phyloP scores from a whole-genome alignment of 30 jellyfish, hydroid and myxozoan genomes.

The Hydractinia echinata region DNA sequence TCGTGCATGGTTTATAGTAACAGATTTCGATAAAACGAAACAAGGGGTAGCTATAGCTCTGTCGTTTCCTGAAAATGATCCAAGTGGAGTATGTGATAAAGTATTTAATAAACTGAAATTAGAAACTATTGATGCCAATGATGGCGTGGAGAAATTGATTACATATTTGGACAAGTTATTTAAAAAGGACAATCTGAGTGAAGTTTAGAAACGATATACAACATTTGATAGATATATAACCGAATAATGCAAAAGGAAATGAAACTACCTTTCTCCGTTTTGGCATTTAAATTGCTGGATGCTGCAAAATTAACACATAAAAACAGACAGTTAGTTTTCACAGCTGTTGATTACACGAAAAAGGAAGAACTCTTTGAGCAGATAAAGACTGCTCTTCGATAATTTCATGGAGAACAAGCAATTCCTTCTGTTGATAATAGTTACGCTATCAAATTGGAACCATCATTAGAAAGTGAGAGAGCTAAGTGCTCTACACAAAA shows the following conservation, averaged over 20 bases:
- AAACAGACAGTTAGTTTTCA: background rate
- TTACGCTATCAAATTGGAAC: no score
- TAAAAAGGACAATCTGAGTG: background rate
- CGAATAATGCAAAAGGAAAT: no score
- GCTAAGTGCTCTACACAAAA: no score
- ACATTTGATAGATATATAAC: background rate
- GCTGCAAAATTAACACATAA: background rate
- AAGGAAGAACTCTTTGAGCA: background rate
- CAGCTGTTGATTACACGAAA: background rate
- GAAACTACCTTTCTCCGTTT: constrained; percentile 10
- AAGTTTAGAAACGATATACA: background rate
- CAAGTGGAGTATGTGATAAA: constrained; percentile 3
- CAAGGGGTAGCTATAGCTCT: background rate
- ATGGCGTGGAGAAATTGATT: background rate
- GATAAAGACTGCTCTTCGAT: background rate
- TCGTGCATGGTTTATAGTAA: background rate
- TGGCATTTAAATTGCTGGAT: no score
- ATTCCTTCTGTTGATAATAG: background rate
- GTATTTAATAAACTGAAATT: background rate
- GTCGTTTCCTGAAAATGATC: background rate
- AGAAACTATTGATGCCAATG: background rate
- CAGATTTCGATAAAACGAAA: constrained; percentile 1
- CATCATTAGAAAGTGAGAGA: no score
- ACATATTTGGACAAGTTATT: background rate
- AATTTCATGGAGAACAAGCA: constrained; percentile 15